These are phyloP conservation scores for Rhyzopertha dominica DNA, from an alignment of 1,140 invertebrate genomes.

Conservation along the genomic window DNA sequence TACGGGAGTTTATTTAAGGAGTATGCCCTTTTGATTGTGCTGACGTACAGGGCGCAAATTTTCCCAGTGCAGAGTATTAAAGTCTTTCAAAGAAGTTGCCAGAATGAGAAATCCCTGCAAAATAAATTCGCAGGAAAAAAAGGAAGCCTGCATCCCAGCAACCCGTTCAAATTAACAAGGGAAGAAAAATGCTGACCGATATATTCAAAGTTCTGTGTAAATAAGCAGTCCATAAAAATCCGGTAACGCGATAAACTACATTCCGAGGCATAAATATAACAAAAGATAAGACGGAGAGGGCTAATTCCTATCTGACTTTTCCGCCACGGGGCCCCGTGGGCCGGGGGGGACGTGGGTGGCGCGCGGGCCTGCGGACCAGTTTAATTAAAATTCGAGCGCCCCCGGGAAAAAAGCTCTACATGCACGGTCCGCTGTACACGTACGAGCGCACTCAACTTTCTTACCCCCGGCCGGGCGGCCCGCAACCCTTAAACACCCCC, in stretches of 20 bases:
- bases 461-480: constrained; percentile 22
- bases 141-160: too few relatives aligned
- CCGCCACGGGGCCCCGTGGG: neutral
- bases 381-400: constrained; percentile 37
- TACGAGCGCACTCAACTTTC: constrained; percentile 43
- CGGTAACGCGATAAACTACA: constrained; percentile 9
- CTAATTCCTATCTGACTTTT: constrained; percentile 10
- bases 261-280: constrained; percentile 10
- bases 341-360: constrained; percentile 1
- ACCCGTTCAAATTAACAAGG: too few relatives aligned
- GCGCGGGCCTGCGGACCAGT: constrained; percentile 29
- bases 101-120: too few relatives aligned
- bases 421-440: constrained; percentile 41
- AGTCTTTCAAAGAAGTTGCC: too few relatives aligned
- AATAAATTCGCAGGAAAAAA: too few relatives aligned
- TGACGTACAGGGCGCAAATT: too few relatives aligned
- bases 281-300: constrained; percentile 8
- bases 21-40: too few relatives aligned
- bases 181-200: too few relatives aligned
- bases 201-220: too few relatives aligned
- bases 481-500: constrained; percentile 18
- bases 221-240: constrained; percentile 13
- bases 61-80: too few relatives aligned
- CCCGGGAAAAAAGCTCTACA: constrained; percentile 34
- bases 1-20: too few relatives aligned